Conservation (phyloP, 2,888 invertebrate species). For the Drosophila testacea region DNA sequence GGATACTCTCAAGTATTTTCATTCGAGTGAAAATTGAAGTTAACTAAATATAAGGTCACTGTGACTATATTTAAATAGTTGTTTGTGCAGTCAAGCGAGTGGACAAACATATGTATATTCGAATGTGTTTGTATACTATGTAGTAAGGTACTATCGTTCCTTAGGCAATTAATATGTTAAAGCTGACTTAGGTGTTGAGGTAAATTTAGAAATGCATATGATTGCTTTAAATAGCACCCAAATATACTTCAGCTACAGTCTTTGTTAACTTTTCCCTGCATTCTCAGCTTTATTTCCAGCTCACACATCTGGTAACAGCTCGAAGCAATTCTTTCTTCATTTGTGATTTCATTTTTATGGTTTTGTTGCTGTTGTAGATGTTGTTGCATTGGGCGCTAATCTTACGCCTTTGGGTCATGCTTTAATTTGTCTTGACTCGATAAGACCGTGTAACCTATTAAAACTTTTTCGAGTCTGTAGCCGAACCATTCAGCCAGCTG, state of each 20-base stretch:
- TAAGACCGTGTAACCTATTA: constrained; percentile 71
- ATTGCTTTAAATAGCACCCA: no score
- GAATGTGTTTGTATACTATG: not conserved
- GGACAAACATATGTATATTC: not conserved
- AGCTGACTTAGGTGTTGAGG: not conserved
- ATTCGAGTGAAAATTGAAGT: not conserved
- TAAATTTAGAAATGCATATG: no score
- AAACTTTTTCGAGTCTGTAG: constrained; percentile 62
- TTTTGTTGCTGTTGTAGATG: not conserved
- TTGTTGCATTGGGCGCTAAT: constrained; percentile 31
- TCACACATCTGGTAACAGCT: not conserved
- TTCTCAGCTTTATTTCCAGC: no score
- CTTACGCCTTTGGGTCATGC: constrained; percentile 58
- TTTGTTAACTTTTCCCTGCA: no score
- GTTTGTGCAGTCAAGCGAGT: constrained; percentile 4
- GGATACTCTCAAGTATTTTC: not conserved
- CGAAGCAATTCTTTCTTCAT: constrained; percentile 44
- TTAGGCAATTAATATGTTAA: not conserved
- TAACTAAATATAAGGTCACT: not conserved
- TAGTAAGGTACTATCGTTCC: not conserved
- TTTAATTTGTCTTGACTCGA: constrained; percentile 68
- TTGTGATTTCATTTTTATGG: not conserved
- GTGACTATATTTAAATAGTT: constrained; percentile 5
- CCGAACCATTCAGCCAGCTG: constrained; percentile 19
- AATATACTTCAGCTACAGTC: no score